Evolutionary conservation across 1,140 invertebrate genomes (phyloP), one percentile per base, ranked within the genome.

Genomic region (Hestina assimilis): DNA sequence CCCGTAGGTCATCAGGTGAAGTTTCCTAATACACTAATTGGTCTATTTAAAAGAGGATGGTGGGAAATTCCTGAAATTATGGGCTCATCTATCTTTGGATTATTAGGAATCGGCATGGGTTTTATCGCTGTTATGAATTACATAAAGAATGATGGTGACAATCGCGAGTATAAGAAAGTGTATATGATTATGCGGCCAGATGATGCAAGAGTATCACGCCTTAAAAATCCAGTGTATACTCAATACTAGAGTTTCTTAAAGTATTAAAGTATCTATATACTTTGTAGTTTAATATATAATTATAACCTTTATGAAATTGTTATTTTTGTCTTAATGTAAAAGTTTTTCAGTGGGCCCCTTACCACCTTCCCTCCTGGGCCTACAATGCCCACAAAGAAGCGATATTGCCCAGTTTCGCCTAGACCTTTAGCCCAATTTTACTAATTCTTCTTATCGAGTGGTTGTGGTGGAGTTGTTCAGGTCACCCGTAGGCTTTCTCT

Each of bases 41-140:
- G 76, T 2, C 66, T 89, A 1, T 85, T 91, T 21, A 90, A 89
- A 67, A 83, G 75, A 66, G 90, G 81, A 2, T 92, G 91, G 84
- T 89, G 90, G 86, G 90, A 92, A 67, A 91, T 92, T 62, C 91
- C 92, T 11, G 91, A 91, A 79, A 73, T 92, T 15, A 86, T 92
- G 70, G 90, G 78, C 35, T 79, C 89, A 40, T 74, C 84, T 4
- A 64, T 74, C 40, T 62, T 91, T 53, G 90, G 63, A n/a, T 2
- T 91, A 11, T 9, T 90, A 46, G 90, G 90, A 15, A 54, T 90
- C 45, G 82, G 73, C 5, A 45, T 90, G 11, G 81, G 69, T 8
- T 21, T 54, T 19, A 15, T 54, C 50, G 82, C 72, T 21, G 21
- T 69, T n/a, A 58, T 69, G 7, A 74, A 72, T n/a, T 89, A 90